Evolutionary conservation across 2,113 vertebrate genomes (phyloP).

Genomic region (Parotia lawesii): DNA sequence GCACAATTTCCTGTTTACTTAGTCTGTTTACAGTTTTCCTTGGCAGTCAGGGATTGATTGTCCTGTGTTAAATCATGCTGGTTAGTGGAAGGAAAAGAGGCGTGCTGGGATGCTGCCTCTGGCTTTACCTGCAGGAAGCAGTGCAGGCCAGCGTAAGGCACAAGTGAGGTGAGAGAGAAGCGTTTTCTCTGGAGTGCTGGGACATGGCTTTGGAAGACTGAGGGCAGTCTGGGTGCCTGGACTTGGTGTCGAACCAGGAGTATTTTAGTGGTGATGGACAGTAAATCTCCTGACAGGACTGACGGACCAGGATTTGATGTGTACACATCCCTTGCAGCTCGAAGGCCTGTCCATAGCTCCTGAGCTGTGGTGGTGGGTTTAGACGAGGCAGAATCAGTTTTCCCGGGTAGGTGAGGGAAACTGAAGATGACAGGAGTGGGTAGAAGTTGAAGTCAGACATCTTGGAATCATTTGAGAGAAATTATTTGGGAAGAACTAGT

Average conservation of each 20-base stretch:
- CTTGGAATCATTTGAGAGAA: background rate
- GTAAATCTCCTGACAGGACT: background rate
- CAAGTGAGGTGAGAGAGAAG: background rate
- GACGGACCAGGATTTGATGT: background rate
- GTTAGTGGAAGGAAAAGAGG: background rate
- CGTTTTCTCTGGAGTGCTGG: background rate
- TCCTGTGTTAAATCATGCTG: background rate
- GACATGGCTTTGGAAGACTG: background rate
- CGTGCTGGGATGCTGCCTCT: background rate
- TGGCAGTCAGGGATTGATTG: background rate
- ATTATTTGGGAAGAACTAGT: background rate
- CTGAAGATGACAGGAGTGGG: background rate
- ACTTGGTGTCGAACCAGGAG: background rate
- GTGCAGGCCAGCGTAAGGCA: background rate
- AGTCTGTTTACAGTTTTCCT: background rate
- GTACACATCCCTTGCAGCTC: background rate
- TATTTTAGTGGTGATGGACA: background rate
- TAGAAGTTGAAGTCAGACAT: background rate
- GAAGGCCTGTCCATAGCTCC: background rate
- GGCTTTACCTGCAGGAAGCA: constrained; percentile 12
- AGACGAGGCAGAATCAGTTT: background rate
- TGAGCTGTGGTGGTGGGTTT: background rate
- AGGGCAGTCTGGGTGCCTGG: background rate
- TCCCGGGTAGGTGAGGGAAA: background rate
- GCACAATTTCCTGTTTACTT: background rate